phyloP scores from a whole-genome alignment of 2,113 vertebrate species.

The Limanda limanda region DNA sequence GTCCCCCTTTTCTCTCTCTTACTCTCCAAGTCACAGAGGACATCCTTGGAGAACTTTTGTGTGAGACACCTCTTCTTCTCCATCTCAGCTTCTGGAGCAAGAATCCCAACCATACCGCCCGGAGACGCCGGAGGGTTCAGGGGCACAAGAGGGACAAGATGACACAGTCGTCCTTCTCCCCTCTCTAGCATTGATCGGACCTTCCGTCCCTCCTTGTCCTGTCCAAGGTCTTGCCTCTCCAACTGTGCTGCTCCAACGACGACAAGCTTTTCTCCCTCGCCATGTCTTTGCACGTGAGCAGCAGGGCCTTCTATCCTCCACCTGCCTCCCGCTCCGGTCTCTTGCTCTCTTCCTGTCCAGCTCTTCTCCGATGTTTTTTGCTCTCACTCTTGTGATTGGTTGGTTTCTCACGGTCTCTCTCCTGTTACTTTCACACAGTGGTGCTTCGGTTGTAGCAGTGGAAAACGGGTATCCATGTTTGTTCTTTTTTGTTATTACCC shows the following conservation, averaged over 20 bases:
- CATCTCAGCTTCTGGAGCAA: constrained; percentile 83
- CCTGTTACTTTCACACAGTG: constrained; percentile 95
- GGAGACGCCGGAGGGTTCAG: constrained; percentile 69
- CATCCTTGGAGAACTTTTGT: constrained; percentile 75
- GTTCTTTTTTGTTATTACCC: constrained; percentile 93
- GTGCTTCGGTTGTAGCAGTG: constrained; percentile 99
- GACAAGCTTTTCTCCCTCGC: constrained; percentile 72
- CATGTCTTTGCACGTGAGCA: constrained; percentile 62
- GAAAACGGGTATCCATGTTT: constrained; percentile 99
- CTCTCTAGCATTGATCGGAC: constrained; percentile 54
- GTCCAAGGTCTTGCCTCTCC: constrained; percentile 70
- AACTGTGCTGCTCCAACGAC: constrained; percentile 64
- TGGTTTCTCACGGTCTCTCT: constrained; percentile 83
- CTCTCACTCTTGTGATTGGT: constrained; percentile 78
- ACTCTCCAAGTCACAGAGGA: constrained; percentile 76
- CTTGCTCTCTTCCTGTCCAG: constrained; percentile 82
- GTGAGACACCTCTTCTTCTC: constrained; percentile 84
- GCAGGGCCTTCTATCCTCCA: constrained; percentile 81
- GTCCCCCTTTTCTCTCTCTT: constrained; percentile 46
- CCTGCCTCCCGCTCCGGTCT: constrained; percentile 74
- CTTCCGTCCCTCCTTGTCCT: constrained; percentile 52
- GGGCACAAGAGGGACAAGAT: constrained; percentile 58
- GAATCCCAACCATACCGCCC: constrained; percentile 80
- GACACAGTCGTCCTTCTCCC: constrained; percentile 40
- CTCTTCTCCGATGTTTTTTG: constrained; percentile 77